These are phyloP conservation scores for Ramphastos sulfuratus DNA, from an alignment of 2,113 vertebrate species.

Conservation along the genomic window DNA sequence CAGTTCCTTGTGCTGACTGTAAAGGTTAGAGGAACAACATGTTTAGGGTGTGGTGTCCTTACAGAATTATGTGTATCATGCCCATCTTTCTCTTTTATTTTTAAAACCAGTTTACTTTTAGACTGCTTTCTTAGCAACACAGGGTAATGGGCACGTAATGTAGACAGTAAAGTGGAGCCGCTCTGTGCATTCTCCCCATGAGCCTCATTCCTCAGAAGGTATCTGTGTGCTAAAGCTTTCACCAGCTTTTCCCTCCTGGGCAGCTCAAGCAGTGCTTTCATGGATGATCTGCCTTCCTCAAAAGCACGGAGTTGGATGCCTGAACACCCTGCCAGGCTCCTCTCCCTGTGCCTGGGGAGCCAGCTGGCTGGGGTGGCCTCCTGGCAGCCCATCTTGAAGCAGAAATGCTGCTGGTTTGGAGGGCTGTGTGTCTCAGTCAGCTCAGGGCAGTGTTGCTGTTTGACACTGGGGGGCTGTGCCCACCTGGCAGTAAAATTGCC, in stretches of 20 bases:
- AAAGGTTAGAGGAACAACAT: neutral
- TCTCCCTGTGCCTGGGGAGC: neutral
- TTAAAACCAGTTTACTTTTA: neutral
- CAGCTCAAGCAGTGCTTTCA: neutral
- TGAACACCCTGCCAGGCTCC: neutral
- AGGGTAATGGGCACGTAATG: neutral
- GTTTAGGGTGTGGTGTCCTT: neutral
- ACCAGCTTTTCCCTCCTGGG: neutral
- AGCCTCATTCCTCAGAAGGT: neutral
- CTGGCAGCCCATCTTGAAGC: neutral
- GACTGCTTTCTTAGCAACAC: neutral
- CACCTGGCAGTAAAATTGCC: neutral
- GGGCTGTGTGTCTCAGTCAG: neutral
- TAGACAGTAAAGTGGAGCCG: neutral
- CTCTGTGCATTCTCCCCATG: neutral
- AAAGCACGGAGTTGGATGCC: neutral
- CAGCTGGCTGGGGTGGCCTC: neutral
- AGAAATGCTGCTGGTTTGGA: neutral
- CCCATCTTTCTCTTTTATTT: neutral
- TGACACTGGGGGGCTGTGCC: neutral
- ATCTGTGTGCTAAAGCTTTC: neutral
- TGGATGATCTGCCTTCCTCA: neutral
- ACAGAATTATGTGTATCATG: neutral
- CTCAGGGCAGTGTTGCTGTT: neutral
- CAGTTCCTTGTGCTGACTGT: neutral